Evolutionary conservation across 2,113 vertebrate genomes (phyloP).

Genomic region (Holacanthus passer): DNA sequence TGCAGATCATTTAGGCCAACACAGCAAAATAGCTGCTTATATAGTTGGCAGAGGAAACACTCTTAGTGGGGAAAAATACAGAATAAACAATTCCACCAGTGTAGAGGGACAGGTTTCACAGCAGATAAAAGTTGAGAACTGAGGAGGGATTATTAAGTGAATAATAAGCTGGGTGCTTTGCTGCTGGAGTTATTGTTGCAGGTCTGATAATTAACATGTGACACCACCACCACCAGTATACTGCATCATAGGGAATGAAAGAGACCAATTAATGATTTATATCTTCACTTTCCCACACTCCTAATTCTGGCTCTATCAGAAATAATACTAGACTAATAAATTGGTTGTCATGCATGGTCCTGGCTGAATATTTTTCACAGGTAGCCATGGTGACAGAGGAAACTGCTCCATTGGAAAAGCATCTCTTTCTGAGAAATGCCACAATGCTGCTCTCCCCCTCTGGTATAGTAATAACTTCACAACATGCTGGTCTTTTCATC

Average conservation of each 20-base stretch:
- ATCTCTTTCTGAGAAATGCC: constrained; percentile 52
- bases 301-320: constrained; percentile 33
- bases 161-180: constrained; percentile 62
- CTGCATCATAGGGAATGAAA: constrained; percentile 40
- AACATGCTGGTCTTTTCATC: constrained; percentile 55
- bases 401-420: constrained; percentile 53
- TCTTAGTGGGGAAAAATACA: constrained; percentile 44
- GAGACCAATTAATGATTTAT: constrained; percentile 59
- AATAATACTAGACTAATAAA: constrained; percentile 55
- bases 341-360: constrained; percentile 50
- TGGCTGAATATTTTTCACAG: constrained; percentile 52
- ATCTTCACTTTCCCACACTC: constrained; percentile 23
- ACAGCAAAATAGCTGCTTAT: constrained; percentile 63
- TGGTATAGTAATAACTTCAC: constrained; percentile 35
- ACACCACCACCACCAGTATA: constrained; percentile 28
- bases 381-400: constrained; percentile 70
- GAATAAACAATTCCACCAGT: constrained; percentile 58
- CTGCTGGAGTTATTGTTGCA: constrained; percentile 60
- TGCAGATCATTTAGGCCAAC: constrained; percentile 63
- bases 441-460: constrained; percentile 37
- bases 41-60: constrained; percentile 31
- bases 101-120: constrained; percentile 34
- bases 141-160: constrained; percentile 50
- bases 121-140: constrained; percentile 52
- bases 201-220: constrained; percentile 67